Percentiles rank a stretch among this genome's conserved stretches.
These are phyloP conservation scores for Dasypogon diadema DNA, from an alignment of 2,888 invertebrate genomes.

Conservation along the genomic window DNA sequence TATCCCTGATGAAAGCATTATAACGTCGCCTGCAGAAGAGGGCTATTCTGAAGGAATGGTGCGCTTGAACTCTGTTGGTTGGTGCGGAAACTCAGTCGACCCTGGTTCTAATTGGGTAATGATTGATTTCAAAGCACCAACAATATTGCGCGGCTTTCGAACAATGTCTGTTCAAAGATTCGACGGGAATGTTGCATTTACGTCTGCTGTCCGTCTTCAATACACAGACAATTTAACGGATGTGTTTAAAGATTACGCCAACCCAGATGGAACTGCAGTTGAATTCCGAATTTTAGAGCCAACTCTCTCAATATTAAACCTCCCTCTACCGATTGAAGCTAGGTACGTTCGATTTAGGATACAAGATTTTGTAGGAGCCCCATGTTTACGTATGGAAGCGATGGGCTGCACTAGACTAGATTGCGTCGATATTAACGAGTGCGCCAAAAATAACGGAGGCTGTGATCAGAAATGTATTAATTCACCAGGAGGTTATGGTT, in stretches of 20 bases:
- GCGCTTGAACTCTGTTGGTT: constrained; percentile 85
- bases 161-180: constrained; percentile 88
- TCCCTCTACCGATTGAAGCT: constrained; percentile 92
- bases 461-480: constrained; percentile 95
- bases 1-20: constrained; percentile 90
- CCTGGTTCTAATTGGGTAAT: constrained; percentile 91
- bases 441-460: constrained; percentile 86
- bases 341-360: constrained; percentile 88
- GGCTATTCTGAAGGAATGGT: constrained; percentile 87
- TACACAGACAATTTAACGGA: constrained; percentile 92
- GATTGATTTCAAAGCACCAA: constrained; percentile 88
- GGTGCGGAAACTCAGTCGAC: constrained; percentile 90
- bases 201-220: constrained; percentile 87
- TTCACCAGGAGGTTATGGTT: constrained; percentile 87
- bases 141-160: constrained; percentile 89
- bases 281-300: constrained; percentile 92
- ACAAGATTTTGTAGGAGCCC: constrained; percentile 88
- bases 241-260: constrained; percentile 89
- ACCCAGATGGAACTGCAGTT: constrained; percentile 92
- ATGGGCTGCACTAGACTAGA: constrained; percentile 94
- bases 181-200: constrained; percentile 88
- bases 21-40: constrained; percentile 83
- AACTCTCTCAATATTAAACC: constrained; percentile 88
- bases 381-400: constrained; percentile 89
- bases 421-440: constrained; percentile 91